phyloP scores from a whole-genome alignment of 2,113 vertebrate genomes.

The Phalacrocorax aristotelis region DNA sequence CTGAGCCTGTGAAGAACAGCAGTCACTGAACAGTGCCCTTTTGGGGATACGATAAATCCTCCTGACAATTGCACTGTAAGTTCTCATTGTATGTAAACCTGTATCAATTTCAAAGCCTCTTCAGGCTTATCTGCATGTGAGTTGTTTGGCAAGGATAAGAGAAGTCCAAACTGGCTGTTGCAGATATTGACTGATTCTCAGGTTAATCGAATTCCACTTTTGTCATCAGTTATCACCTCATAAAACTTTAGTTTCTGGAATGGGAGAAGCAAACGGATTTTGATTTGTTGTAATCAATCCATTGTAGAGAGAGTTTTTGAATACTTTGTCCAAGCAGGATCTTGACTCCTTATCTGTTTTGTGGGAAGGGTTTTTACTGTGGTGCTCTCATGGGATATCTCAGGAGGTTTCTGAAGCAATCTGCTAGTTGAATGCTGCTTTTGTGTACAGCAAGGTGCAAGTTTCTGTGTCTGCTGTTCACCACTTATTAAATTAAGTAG shows the following conservation, averaged over 20 bases:
- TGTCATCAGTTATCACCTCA: not conserved
- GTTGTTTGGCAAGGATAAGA: not conserved
- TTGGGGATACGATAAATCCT: not conserved
- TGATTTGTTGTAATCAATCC: not conserved
- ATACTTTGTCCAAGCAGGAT: not conserved
- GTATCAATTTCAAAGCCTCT: not conserved
- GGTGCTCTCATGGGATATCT: not conserved
- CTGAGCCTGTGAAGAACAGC: not conserved
- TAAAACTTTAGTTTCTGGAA: not conserved
- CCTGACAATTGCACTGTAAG: not conserved
- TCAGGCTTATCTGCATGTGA: not conserved
- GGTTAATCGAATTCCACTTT: not conserved
- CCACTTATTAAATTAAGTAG: not conserved
- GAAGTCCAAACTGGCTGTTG: not conserved
- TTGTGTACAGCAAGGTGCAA: not conserved
- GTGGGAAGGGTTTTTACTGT: not conserved
- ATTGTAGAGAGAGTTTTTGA: not conserved
- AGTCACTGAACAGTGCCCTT: not conserved
- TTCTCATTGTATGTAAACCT: not conserved
- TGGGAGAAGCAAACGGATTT: not conserved
- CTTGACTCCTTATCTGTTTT: not conserved
- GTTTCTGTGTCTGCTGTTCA: not conserved
- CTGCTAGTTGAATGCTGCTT: not conserved
- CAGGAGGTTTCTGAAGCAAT: not conserved
- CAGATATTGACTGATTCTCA: not conserved